phyloP scores from a whole-genome alignment of 2,888 invertebrate genomes.

The Clanis bilineata region DNA sequence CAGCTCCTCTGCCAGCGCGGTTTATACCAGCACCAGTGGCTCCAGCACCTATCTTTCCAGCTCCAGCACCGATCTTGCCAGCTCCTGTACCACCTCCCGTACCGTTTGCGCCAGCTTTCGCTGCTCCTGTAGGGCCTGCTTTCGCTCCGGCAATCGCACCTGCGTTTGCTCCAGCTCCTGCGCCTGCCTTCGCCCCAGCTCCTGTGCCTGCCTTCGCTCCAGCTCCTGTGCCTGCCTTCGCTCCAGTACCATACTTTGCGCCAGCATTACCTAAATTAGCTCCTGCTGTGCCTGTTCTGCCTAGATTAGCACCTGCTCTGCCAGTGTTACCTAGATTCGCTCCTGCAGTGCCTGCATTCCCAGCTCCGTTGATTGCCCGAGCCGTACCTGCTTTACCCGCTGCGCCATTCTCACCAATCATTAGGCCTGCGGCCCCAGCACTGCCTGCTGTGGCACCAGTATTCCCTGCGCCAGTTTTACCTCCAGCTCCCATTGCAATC shows the following conservation, averaged over 20 bases:
- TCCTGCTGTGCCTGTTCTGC: slow-evolving; percentile 29
- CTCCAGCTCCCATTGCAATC: slow-evolving; percentile 50
- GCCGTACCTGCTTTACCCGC: slow-evolving; percentile 35
- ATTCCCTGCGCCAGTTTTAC: slow-evolving; percentile 41
- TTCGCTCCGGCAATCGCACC: slow-evolving; percentile 32
- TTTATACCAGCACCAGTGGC: slow-evolving; percentile 36
- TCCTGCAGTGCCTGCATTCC: slow-evolving; percentile 27
- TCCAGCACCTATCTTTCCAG: slow-evolving; percentile 34
- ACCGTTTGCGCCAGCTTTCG: slow-evolving; percentile 21
- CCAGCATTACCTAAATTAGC: slow-evolving; percentile 30
- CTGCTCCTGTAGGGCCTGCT: slow-evolving; percentile 20
- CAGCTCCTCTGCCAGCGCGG: slow-evolving; percentile 32
- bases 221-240: slow-evolving; percentile 16
- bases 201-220: slow-evolving; percentile 16
- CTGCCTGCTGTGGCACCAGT: slow-evolving; percentile 38
- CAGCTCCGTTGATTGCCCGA: slow-evolving; percentile 29
- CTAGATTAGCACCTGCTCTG: slow-evolving; percentile 26
- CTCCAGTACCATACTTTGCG: slow-evolving; percentile 30
- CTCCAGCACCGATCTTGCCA: slow-evolving; percentile 17
- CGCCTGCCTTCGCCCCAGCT: neutral
- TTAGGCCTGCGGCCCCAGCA: slow-evolving; percentile 45
- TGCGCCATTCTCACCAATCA: slow-evolving; percentile 52
- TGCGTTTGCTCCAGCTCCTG: slow-evolving; percentile 27
- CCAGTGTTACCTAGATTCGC: slow-evolving; percentile 29
- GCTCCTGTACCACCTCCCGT: slow-evolving; percentile 33